Base-by-base conservation (phyloP, 2,797 vertebrate genomes). In the Mus minutoides region DNA sequence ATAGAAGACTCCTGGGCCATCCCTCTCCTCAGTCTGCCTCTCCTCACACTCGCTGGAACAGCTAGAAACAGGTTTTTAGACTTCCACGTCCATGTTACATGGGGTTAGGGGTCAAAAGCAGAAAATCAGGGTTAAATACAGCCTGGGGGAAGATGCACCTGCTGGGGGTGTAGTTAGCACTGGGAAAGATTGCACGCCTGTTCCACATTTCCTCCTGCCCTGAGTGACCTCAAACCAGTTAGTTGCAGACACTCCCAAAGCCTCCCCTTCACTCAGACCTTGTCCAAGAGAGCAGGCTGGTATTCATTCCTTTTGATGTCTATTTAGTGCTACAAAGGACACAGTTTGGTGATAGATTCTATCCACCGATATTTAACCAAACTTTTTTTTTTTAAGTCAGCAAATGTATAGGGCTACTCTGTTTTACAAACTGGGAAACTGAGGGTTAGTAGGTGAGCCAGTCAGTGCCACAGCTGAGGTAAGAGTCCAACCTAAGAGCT, bases 301-400 rank as follows among this genome's bases (percentile, higher is more conserved):
- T 62, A 43, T 11, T 78, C 64, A 52, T 37, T 76, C 31, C 88
- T 77, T 83, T 73, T 64, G 3, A 46, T 69, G 60, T 54, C 80
- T 40, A 73, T 71, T 88, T 77, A 77, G 56, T 34, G 43, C 2
- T 77, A 94, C 34, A 64, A 3, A 40, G 60, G n/a, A 62, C 16
- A 43, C 34, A n/a, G 31, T 49, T n/a, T 88, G 58, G 16, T 78
- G 88, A 91, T 1, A 56, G 49, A 94, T 62, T 79, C 31, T 67
- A 84, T 77, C 40, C 11, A 91, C 91, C 62, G 71, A 52, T 87
- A 94, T 62, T 73, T 71, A 92, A 37, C 40, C 43, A 95, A 83
- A 11, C 22, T n/a, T 16, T 67, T n/a, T 24, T 64, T 29, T 86
- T 37, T 52, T 58, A 64, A 82, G 67, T 46, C 62, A 69, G 34